Evolutionary conservation across 2,113 vertebrate genomes (phyloP), one percentile per base, ranked within the genome.

Genomic region (Galemys pyrenaicus): DNA sequence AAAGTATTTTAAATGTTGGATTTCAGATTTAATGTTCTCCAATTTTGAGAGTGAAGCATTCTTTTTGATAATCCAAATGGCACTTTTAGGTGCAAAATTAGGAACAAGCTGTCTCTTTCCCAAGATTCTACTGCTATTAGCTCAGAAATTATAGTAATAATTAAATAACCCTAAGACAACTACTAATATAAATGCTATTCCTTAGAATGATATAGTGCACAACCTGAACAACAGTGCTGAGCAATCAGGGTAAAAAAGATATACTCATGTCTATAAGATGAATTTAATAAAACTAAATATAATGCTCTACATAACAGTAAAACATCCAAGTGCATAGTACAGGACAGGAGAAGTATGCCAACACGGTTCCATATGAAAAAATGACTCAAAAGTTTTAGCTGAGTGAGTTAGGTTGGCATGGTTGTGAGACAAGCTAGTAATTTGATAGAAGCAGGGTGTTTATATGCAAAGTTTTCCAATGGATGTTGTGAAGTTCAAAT

Each of bases 1-100:
- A 91, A 49, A 77, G n/a, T 82, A 56, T 56, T 89, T 70, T 86
- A 92, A 81, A 77, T 91, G 68, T 2, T 87, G 9, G 2, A 90
- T 67, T 91, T 93, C n/a, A 54, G 20, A 68, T 78, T 87, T 64
- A 44, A 22, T 46, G 32, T 39, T 74, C 49, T 49, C 64, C 20
- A 77, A 32, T 74, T 85, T 91, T 64, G 73, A 92, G 16, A 83
- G 20, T 6, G 46, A 80, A 51, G 11, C 5, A 68, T 44, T 90
- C 39, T 87, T 88, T 87, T 67, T 22, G 46, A 26, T 62, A 73
- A 16, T 79, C 39, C 44, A 65, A 85, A 91, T 41, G 26, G 26
- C 26, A 41, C n/a, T 86, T 78, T 58, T 46, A 92, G 56, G 30
- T 65, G 77, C 51, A 37, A 26, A 68, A 79, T 92, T 64, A 51